Evolutionary conservation across 2,888 invertebrate species (phyloP).

Genomic region (Harpalus rufipes): DNA sequence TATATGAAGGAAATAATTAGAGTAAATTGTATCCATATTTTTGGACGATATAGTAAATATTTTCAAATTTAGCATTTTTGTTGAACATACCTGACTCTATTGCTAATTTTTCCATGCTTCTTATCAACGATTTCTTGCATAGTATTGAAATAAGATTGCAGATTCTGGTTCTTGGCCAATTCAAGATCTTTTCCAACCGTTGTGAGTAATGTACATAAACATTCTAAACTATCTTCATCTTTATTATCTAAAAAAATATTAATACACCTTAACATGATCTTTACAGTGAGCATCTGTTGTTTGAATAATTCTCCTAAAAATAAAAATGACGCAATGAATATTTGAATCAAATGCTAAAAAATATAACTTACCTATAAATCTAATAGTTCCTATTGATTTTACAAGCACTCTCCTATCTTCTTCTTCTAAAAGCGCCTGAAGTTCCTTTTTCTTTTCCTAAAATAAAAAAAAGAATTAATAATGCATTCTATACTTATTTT

Average conservation of each 20-base stretch:
- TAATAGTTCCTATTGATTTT: conserved; percentile 93
- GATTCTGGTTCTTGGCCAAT: conserved; percentile 77
- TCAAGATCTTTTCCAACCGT: conserved; percentile 94
- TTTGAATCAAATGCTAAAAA: conserved; percentile 23
- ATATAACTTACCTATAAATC: conserved; percentile 79
- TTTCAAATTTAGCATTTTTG: no score
- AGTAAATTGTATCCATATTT: no score
- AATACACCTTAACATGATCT: conserved; percentile 93
- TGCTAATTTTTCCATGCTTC: conserved; percentile 82
- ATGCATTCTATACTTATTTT: no score
- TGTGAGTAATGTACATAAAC: conserved; percentile 93
- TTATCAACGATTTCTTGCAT: conserved; percentile 86
- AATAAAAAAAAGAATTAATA: conserved; percentile 19
- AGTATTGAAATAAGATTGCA: conserved; percentile 82
- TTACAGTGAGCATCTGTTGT: conserved; percentile 91
- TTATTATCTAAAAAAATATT: conserved; percentile 85
- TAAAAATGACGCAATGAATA: background rate
- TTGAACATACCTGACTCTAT: conserved; percentile 77
- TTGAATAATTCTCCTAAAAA: conserved; percentile 94
- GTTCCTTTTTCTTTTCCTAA: conserved; percentile 86
- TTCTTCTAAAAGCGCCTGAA: conserved; percentile 84
- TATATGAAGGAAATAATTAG: no score
- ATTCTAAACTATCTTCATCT: conserved; percentile 95
- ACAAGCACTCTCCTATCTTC: conserved; percentile 88
- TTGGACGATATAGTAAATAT: no score